Evolutionary conservation across 2,888 invertebrate genomes (phyloP), one percentile per base, ranked within the genome.

Genomic region (Leptinotarsa haldemani): DNA sequence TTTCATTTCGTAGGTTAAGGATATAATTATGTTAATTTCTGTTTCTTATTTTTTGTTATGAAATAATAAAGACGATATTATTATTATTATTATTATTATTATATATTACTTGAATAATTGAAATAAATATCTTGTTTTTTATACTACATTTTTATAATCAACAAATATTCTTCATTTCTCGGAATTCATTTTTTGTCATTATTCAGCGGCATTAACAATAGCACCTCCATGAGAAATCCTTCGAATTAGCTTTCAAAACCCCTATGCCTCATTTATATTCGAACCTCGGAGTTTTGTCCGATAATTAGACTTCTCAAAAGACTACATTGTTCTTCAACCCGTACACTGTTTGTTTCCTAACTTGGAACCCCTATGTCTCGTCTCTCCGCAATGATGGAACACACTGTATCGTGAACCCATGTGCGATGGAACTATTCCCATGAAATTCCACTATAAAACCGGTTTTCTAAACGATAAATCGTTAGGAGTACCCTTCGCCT

Each of bases 391-490:
- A 20, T 22, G 20, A 20, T 22, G 20, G 56, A 22, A 4, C 52
- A 52, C 9, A 22, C 22, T 22, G 15, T 56, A 9, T 56, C 15
- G 16, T 56, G 22, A 12, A 12, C 56, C 13, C 40, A 40, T 30
- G 30, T 61, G 61, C 30, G 30, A 25, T 40, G 50, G 46, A 18
- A 25, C 71, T 53, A 66, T 73, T 73, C 73, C 73, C 73, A 73
- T 73, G 73, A 69, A 73, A 73, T 69, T 73, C 73, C 65, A 73
- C 69, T 58, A 16, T 56, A 56, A 53, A 73, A 73, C 73, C 73
- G 73, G 73, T 73, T 73, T 73, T 61, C 18, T 61, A 69, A 69
- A 65, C 22, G 65, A 46, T 69, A 25, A 56, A 56, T 69, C 73
- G 73, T 73, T 73, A 64, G 69, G 73, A 69, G 73, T 61, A 65